Percentiles rank a stretch among this genome's conserved stretches.
Evolutionary conservation across 2,113 vertebrate genomes (phyloP).

Genomic region (Budorcas taxicolor): DNA sequence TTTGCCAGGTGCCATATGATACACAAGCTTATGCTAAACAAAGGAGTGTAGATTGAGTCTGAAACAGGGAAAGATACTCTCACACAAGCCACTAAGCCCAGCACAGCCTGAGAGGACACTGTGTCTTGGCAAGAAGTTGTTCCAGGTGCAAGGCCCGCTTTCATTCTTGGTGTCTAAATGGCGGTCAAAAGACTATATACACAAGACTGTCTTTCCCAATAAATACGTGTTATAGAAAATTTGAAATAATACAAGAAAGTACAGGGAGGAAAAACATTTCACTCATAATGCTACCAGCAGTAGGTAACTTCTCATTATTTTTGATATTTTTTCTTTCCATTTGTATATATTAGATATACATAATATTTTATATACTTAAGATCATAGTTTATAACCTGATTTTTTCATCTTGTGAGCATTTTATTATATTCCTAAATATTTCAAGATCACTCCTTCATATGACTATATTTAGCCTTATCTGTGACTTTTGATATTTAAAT

Average conservation of each 20-base stretch:
- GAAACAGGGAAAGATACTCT: neutral
- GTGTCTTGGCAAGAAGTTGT: neutral
- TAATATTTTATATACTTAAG: neutral
- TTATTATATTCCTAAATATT: neutral
- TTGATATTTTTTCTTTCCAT: neutral
- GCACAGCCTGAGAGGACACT: neutral
- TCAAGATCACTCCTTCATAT: neutral
- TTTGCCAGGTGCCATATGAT: neutral
- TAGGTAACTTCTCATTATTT: neutral
- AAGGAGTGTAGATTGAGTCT: neutral
- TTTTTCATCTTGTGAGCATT: neutral
- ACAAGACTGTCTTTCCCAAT: neutral
- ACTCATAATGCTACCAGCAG: neutral
- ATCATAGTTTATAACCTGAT: neutral
- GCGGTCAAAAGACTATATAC: neutral
- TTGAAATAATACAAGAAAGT: neutral
- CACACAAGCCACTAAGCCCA: too few species aligned
- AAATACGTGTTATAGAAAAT: neutral
- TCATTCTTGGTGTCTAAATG: neutral
- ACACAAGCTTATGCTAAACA: neutral
- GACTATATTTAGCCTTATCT: neutral
- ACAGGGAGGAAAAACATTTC: neutral
- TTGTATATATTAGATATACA: neutral
- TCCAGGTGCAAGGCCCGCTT: neutral
- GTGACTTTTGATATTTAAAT: neutral